phyloP scores from a whole-genome alignment of 2,888 invertebrate species.

The Cinara cedri region DNA sequence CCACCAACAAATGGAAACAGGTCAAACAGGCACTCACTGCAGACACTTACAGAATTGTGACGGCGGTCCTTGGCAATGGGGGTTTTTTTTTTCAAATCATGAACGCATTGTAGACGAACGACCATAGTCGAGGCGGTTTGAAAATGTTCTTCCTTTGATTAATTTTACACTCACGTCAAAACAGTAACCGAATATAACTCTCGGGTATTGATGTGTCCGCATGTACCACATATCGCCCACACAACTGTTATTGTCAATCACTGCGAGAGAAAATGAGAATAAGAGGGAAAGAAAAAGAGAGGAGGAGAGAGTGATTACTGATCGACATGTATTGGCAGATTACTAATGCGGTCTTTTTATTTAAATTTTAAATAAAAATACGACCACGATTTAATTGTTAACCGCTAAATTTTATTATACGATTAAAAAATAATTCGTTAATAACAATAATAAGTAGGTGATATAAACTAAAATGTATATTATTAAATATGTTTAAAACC shows the following conservation, averaged over 20 bases:
- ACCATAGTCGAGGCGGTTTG: background rate
- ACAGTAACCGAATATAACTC: slow-evolving; percentile 31
- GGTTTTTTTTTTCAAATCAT: background rate
- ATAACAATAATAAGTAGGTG: no score
- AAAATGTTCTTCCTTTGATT: slow-evolving; percentile 32
- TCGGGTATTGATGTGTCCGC: background rate
- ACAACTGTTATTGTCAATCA: slow-evolving; percentile 25
- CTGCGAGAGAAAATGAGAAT: background rate
- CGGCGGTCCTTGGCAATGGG: background rate
- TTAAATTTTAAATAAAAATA: slow-evolving; percentile 29
- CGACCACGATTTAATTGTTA: background rate
- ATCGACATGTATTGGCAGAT: slow-evolving; percentile 21
- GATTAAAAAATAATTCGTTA: no score
- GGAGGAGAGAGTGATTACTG: no score
- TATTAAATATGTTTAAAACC: slow-evolving; percentile 5
- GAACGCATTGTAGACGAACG: no score
- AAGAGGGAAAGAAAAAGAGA: no score
- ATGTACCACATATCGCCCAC: background rate
- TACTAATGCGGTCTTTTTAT: background rate
- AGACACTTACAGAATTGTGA: no score
- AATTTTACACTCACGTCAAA: slow-evolving; percentile 36
- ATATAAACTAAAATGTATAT: background rate
- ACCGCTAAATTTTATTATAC: no score
- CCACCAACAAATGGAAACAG: no score
- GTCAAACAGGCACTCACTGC: no score